Evolutionary conservation across 2,888 invertebrate genomes (phyloP).

Genomic region (Ryuthela nishihirai): DNA sequence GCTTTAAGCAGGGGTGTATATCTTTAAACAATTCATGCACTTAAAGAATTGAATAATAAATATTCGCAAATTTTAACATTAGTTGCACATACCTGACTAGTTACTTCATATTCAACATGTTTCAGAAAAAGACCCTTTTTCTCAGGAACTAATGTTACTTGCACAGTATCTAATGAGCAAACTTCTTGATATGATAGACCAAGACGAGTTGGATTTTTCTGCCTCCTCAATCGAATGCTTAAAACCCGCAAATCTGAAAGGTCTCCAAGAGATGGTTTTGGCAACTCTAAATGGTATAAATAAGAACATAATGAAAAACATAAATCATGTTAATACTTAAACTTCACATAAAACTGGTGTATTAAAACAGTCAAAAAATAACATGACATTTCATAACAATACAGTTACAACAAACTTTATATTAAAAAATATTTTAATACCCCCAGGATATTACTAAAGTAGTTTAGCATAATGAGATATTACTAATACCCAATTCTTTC

Average conservation of each 20-base stretch:
- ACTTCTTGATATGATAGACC: conserved; percentile 50
- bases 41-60: background rate
- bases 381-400: background rate
- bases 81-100: conserved; percentile 48
- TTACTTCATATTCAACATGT: conserved; percentile 54
- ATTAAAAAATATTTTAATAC: too few relatives aligned
- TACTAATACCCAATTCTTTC: too few relatives aligned
- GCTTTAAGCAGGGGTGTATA: too few relatives aligned
- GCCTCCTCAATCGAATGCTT: conserved; percentile 47
- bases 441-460: too few relatives aligned
- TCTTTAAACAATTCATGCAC: too few relatives aligned
- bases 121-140: conserved; percentile 53
- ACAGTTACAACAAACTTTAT: background rate
- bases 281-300: conserved; percentile 48
- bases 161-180: conserved; percentile 48
- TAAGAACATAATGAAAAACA: conserved; percentile 2
- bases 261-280: conserved; percentile 51
- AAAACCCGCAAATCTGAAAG: conserved; percentile 47
- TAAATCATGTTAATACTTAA: background rate
- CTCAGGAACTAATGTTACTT: conserved; percentile 51
- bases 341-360: background rate
- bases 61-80: background rate
- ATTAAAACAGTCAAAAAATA: background rate
- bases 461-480: too few relatives aligned
- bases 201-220: conserved; percentile 48